These are phyloP conservation scores for Lycaena phlaeas DNA, from an alignment of 2,888 invertebrate species.

Conservation along the genomic window DNA sequence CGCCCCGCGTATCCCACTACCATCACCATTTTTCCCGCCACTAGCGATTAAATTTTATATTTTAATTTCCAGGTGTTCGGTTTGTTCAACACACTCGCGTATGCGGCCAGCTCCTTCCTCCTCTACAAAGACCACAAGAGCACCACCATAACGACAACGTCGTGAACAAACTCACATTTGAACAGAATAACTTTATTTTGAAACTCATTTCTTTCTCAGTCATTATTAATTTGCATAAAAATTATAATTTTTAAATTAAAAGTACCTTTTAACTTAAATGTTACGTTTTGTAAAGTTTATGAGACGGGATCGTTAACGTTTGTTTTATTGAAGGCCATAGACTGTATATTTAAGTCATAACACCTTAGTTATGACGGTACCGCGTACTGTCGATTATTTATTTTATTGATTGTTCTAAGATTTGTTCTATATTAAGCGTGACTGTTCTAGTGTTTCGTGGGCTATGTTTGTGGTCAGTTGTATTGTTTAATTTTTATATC, in stretches of 20 bases:
- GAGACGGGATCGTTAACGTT: constrained; percentile 6
- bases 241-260: neutral
- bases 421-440: constrained; percentile 15
- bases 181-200: constrained; percentile 26
- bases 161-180: constrained; percentile 17
- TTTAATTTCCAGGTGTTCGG: constrained; percentile 79
- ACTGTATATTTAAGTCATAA: constrained; percentile 14
- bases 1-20: too few relatives aligned
- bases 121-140: constrained; percentile 82
- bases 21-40: neutral
- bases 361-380: neutral
- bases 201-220: constrained; percentile 8
- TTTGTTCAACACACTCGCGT: constrained; percentile 84
- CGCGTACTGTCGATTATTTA: constrained; percentile 13
- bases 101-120: constrained; percentile 83
- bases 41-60: neutral
- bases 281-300: constrained; percentile 11
- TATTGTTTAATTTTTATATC: constrained; percentile 12
- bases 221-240: constrained; percentile 8
- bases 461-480: constrained; percentile 19
- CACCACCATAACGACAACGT: constrained; percentile 26
- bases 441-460: constrained; percentile 17
- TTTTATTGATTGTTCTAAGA: constrained; percentile 19
- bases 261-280: constrained; percentile 5
- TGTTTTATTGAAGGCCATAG: constrained; percentile 14